Conservation (phyloP, 2,888 invertebrate genomes). For the Strigamia maritima region DNA sequence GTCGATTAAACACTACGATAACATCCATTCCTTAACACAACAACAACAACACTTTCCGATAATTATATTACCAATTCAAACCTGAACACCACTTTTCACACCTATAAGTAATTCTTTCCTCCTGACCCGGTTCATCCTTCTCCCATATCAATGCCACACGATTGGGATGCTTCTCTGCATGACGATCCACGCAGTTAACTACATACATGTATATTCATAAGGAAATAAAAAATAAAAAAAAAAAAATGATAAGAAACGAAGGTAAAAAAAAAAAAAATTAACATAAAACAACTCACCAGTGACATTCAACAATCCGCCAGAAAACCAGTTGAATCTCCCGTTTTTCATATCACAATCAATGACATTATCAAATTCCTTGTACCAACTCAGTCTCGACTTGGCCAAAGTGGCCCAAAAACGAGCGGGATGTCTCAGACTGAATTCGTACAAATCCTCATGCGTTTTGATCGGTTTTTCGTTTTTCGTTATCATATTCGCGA, state of each 20-base stretch:
- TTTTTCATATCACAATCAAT: slow-evolving; percentile 49
- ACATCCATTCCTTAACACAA: too few relatives aligned
- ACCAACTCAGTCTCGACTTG: slow-evolving; percentile 50
- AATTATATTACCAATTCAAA: not conserved
- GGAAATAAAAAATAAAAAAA: not conserved
- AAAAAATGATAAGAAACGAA: not conserved
- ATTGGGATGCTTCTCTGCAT: slow-evolving; percentile 49
- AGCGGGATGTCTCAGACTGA: slow-evolving; percentile 50
- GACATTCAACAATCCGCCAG: slow-evolving; percentile 52
- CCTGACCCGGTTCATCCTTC: slow-evolving; percentile 55
- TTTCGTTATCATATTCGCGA: slow-evolving; percentile 39
- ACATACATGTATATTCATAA: too few relatives aligned
- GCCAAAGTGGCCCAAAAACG: slow-evolving; percentile 53
- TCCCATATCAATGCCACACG: slow-evolving; percentile 55
- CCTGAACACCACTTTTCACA: not conserved
- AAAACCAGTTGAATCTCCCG: slow-evolving; percentile 51
- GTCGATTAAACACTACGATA: too few relatives aligned
- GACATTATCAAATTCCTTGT: slow-evolving; percentile 49
- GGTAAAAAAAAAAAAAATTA: not conserved
- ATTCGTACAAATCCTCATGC: slow-evolving; percentile 50
- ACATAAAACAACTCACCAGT: slow-evolving; percentile 48
- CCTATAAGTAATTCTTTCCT: slow-evolving; percentile 46
- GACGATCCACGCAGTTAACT: slow-evolving; percentile 55
- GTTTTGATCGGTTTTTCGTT: slow-evolving; percentile 41
- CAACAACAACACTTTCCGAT: too few relatives aligned